Base-by-base conservation (phyloP, 2,797 vertebrate species). In the Mycteria americana region DNA sequence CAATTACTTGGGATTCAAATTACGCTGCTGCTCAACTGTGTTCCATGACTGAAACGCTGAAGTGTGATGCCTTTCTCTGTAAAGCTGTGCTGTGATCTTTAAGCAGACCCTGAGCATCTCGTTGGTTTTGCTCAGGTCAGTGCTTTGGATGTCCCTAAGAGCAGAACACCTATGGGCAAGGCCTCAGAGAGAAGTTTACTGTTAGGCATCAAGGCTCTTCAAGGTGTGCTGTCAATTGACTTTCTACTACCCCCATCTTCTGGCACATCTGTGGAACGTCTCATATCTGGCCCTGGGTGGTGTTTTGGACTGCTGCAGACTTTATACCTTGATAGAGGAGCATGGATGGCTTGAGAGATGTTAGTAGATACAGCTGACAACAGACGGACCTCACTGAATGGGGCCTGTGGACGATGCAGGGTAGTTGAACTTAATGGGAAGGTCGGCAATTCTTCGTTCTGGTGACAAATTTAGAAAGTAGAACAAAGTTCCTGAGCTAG, bases 341-440 rank as follows among this genome's bases (percentile, higher is more conserved):
- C 17, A 3, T 11, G 30, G 31, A 7, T 31, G 35, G 31, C 14
- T 22, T 50, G 75, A 48, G 62, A 31, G 56, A 6, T 24, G 18
- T 30, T 11, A 13, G 56, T 5, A 60, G 45, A 51, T 21, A 27
- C 9, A 60, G 45, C 25, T 18, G 30, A 11, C 28, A 13, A 6
- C 23, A n/a, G 43, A 17, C 2, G 3, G 54, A 81, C 33, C 62
- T 82, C 7, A 2, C 9, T 30, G 63, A 35, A 11, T 0, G 0
- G 46, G 41, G 21, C 23, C 45, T 51, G 21, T 19, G 48, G 43
- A 7, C 6, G 4, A 25, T 37, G 43, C 57, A 33, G 35, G 22
- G 17, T 14, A 8, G 23, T 31, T 50, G 39, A 75, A 59, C 22
- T 18, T 72, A 13, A 39, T 13, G 18, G 8, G n/a, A 63, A 57